Evolutionary conservation across 1,140 invertebrate genomes (phyloP).

Genomic region (Solenopsis invicta): DNA sequence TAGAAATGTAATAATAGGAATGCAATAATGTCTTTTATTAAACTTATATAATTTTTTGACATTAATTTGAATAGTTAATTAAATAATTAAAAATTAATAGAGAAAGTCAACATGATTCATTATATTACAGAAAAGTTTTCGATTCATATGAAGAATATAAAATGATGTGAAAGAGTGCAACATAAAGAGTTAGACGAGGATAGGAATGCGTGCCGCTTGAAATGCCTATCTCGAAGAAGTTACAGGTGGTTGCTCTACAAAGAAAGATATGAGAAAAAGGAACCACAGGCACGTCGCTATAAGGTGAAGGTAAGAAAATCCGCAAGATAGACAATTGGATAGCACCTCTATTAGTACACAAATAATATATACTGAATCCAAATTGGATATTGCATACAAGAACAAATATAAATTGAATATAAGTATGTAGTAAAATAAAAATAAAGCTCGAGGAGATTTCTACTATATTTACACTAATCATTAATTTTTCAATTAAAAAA

Average conservation of each 20-base stretch:
- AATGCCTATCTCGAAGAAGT: conserved; percentile 65
- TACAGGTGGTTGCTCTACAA: conserved; percentile 73
- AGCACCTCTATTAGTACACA: conserved; percentile 7
- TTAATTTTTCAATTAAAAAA: conserved; percentile 13
- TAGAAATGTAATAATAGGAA: not conserved
- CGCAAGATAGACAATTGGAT: not conserved
- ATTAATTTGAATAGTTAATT: conserved; percentile 1
- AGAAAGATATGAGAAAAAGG: conserved; percentile 61
- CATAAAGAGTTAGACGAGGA: not conserved
- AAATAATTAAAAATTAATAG: not conserved
- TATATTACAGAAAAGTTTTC: not conserved
- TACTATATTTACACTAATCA: conserved; percentile 9
- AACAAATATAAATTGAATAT: not conserved
- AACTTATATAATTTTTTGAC: not conserved
- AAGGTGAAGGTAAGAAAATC: not conserved
- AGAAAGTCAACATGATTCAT: not conserved
- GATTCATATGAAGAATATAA: not conserved
- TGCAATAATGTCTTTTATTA: not conserved
- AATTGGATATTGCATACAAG: conserved; percentile 12
- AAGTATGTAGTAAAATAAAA: not conserved
- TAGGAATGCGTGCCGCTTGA: conserved; percentile 21
- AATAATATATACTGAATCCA: conserved; percentile 6
- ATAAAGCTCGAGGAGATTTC: not conserved
- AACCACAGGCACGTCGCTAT: conserved; percentile 2
- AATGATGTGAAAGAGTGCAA: not conserved